Conservation (phyloP, 2,113 vertebrate genomes). For the Scartelaos histophorus region DNA sequence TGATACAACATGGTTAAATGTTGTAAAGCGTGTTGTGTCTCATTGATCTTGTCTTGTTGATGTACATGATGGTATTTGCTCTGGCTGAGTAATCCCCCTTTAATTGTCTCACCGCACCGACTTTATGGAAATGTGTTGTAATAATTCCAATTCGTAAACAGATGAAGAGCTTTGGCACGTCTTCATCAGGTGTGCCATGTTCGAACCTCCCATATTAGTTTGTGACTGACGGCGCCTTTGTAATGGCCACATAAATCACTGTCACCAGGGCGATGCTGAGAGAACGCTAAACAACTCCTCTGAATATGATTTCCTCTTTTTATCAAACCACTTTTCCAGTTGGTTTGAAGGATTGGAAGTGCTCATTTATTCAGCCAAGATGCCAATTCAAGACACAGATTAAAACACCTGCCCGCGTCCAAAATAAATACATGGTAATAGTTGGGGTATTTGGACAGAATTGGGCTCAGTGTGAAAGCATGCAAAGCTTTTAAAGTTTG, state of each 20-base stretch:
- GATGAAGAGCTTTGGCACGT: slow-evolving; percentile 1
- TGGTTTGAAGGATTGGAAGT: slow-evolving; percentile 1
- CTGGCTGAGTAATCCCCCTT: too few relatives aligned
- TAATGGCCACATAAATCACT: slow-evolving; percentile 5
- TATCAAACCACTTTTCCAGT: background rate
- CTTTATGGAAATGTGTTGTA: background rate
- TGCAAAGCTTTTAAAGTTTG: background rate
- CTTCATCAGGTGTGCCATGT: background rate
- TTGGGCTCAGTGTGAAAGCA: background rate
- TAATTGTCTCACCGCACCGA: background rate
- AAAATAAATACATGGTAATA: background rate
- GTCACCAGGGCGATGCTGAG: background rate
- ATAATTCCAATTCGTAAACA: background rate
- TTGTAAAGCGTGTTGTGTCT: too few relatives aligned
- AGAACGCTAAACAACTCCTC: background rate
- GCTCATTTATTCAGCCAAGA: slow-evolving; percentile 9
- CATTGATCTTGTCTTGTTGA: too few relatives aligned
- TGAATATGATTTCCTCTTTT: slow-evolving; percentile 8
- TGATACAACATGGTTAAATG: too few relatives aligned
- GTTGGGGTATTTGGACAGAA: background rate
- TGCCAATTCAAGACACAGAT: background rate
- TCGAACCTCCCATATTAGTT: background rate
- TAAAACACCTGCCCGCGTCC: background rate
- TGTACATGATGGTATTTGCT: too few relatives aligned
- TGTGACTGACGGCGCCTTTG: background rate